A percentile compares a stretch with the other conserved stretches of the same genome.
Evolutionary conservation across 2,113 vertebrate genomes (phyloP).

Genomic region (Mustelus asterias): DNA sequence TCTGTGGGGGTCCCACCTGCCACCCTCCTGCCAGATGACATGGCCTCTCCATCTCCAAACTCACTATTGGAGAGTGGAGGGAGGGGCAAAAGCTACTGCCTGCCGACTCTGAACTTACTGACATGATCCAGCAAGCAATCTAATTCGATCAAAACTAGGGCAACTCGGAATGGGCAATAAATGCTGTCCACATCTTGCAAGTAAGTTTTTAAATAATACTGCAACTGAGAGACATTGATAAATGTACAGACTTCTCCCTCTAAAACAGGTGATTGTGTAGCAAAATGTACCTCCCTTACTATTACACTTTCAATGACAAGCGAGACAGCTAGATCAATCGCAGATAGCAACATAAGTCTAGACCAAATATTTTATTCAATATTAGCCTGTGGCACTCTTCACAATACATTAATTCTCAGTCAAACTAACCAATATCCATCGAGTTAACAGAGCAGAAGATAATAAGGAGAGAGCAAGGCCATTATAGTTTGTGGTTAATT

Average conservation of each 20-base stretch:
- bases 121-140: not conserved
- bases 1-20: not conserved
- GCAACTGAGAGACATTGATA: not conserved
- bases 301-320: not conserved
- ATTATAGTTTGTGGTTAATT: not conserved
- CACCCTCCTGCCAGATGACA: not conserved
- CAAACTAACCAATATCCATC: conserved; percentile 22
- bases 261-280: not conserved
- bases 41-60: not conserved
- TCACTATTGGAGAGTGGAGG: not conserved
- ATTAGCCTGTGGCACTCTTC: not conserved
- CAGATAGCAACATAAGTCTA: not conserved
- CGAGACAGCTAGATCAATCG: conserved; percentile 16
- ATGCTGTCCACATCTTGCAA: not conserved
- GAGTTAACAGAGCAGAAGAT: not conserved
- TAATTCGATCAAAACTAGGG: not conserved
- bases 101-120: not conserved
- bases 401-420: not conserved
- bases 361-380: conserved; percentile 28
- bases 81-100: not conserved
- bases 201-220: not conserved
- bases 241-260: not conserved
- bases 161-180: not conserved
- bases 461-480: conserved; percentile 3
- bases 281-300: not conserved